Evolutionary conservation across 2,888 invertebrate genomes (phyloP), one percentile per base, ranked within the genome.

Genomic region (Seira ritae): DNA sequence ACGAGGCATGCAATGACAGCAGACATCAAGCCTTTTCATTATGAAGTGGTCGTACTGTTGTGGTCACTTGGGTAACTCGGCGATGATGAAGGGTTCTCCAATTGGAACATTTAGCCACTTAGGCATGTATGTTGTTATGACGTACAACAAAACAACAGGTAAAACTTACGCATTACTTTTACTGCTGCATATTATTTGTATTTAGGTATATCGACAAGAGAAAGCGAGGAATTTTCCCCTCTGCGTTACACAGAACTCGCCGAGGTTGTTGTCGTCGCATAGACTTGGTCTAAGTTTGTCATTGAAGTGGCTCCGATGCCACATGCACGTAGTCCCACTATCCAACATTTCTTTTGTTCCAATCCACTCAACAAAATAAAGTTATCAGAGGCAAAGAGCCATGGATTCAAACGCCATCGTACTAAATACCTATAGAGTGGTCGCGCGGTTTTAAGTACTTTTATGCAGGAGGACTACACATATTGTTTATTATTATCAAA

Each of bases 331-430:
- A 42, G 42, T 12, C 42, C n/a, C n/a, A 42, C 42, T 42, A 42
- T 42, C 42, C 17, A 8, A 60, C 17, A n/a, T 60, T 60, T 60
- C 60, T n/a, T 60, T 60, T 60, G 60, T 60, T 60, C 60, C 4
- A 60, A 60, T 60, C 60, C 60, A 60, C 60, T 60, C n/a, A n/a
- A n/a, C 60, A n/a, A 42, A 60, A 60, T 60, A n/a, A 17, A 60
- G 60, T 60, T 60, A 60, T 60, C 60, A 6, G 60, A n/a, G 60
- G n/a, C 8, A 42, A n/a, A 42, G 42, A 8, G 17, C 17, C 4
- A 42, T 42, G 17, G 60, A 8, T 60, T n/a, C 4, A n/a, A 60
- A n/a, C 12, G 42, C 42, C 12, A 8, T 42, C 60, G 60, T 8
- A 60, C 17, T 60, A n/a, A n/a, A n/a, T n/a, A n/a, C n/a, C n/a